Percentiles rank a stretch among this genome's conserved stretches.
Evolutionary conservation across 2,113 vertebrate species (phyloP).

Genomic region (Chionodraco myersi): DNA sequence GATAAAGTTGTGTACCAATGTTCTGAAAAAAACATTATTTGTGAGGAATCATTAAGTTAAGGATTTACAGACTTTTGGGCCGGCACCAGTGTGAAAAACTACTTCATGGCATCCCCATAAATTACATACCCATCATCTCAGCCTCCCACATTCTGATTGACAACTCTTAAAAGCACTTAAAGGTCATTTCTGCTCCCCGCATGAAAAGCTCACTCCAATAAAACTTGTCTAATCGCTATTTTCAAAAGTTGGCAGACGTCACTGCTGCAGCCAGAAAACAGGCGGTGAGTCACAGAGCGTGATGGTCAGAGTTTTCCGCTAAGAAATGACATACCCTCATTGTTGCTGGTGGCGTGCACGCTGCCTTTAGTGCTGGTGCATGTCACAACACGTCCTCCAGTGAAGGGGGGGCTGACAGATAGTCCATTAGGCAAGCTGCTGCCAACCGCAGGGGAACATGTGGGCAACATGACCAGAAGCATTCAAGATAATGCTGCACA

Average conservation of each 20-base stretch:
- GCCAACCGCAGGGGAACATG: neutral
- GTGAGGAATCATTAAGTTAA: slow-evolving; percentile 30
- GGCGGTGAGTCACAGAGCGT: slow-evolving; percentile 67
- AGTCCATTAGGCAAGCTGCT: slow-evolving; percentile 54
- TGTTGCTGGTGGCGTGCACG: slow-evolving; percentile 59
- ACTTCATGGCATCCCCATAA: slow-evolving; percentile 58
- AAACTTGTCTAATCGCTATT: slow-evolving; percentile 73
- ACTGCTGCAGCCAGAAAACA: slow-evolving; percentile 56
- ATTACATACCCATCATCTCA: slow-evolving; percentile 73
- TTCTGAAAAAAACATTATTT: neutral
- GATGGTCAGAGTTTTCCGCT: slow-evolving; percentile 74
- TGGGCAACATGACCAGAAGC: slow-evolving; percentile 12
- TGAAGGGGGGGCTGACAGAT: slow-evolving; percentile 47
- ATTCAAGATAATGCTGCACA: slow-evolving; percentile 17
- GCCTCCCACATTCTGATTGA: slow-evolving; percentile 73
- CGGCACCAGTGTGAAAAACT: slow-evolving; percentile 42
- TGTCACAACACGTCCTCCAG: slow-evolving; percentile 66
- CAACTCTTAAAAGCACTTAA: slow-evolving; percentile 74
- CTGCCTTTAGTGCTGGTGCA: slow-evolving; percentile 62
- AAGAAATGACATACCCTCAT: slow-evolving; percentile 70
- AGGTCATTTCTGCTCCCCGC: slow-evolving; percentile 68
- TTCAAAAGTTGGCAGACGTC: slow-evolving; percentile 52
- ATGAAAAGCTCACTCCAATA: slow-evolving; percentile 63
- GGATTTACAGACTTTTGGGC: slow-evolving; percentile 16
- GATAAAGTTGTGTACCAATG: slow-evolving; percentile 2